These are phyloP conservation scores for Microcebus lehilahytsara DNA, from an alignment of 2,113 vertebrate species.

Conservation along the genomic window DNA sequence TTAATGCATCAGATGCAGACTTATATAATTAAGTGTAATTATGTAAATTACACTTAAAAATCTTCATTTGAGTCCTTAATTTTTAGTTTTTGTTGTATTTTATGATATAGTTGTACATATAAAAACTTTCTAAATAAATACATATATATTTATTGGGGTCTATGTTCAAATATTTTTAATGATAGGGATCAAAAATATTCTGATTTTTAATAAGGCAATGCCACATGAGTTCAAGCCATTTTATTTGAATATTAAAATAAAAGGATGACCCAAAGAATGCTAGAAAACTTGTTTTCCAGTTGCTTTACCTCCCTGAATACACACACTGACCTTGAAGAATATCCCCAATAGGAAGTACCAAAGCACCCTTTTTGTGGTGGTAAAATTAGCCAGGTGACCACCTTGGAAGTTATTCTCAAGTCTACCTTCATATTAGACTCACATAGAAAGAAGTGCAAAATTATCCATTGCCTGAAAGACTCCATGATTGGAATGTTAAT, in stretches of 20 bases:
- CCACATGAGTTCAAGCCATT: background rate
- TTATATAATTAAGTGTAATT: too few relatives aligned
- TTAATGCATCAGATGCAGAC: background rate
- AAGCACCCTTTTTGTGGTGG: background rate
- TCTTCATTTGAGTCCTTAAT: background rate
- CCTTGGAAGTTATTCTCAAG: background rate
- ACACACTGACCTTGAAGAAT: background rate
- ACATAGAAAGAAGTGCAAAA: background rate
- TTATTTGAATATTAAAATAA: background rate
- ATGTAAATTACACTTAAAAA: background rate
- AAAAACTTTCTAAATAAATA: background rate
- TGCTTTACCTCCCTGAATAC: background rate
- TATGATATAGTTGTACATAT: background rate
- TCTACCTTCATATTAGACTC: background rate
- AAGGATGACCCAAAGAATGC: background rate
- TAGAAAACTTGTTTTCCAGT: background rate
- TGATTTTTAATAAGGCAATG: background rate
- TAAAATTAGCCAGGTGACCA: background rate
- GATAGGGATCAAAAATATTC: background rate
- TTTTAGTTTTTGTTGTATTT: background rate
- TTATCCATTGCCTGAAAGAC: background rate
- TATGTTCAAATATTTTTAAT: conserved; percentile 2
- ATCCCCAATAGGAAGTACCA: background rate
- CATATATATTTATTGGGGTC: background rate
- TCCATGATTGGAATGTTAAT: background rate